Evolutionary conservation across 1,140 invertebrate genomes (phyloP), one percentile per base, ranked within the genome.

Genomic region (Hylaeus anthracinus): DNA sequence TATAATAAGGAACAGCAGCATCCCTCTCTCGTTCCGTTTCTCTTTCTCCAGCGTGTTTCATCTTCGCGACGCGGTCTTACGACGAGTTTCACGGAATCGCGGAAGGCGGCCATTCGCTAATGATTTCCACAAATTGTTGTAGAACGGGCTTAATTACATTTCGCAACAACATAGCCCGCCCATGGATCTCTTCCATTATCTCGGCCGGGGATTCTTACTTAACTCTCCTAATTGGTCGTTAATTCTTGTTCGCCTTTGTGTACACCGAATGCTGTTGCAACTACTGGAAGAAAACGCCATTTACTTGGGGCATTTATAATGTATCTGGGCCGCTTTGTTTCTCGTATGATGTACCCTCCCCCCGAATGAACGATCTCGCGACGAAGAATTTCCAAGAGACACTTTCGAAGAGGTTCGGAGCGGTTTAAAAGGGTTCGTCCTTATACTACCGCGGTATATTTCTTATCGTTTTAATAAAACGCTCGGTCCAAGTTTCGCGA

Each of bases 61-160:
- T 79, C 70, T 63, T 9, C 41, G 53, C 5, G 26, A 58, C 15
- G 6, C 39, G 5, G 41, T 39, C 58, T 55, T 41, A 48, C 71
- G 64, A 53, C 61, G 48, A 76, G 65, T 53, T 71, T 48, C 78
- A 70, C 56, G 53, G 60, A 72, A 64, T 74, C 73, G 70, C 56
- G 60, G 65, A 26, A 64, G 45, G 4, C 73, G 55, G 43, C 8
- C 53, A 65, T 70, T 60, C 76, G 75, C 72, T 85, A 85, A 83
- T 75, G 75, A 80, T 82, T 85, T 85, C 71, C 60, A 77, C 81
- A 83, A 83, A 85, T 83, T 78, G 65, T 81, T 83, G 70, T 75
- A 66, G 51, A 76, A 39, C 53, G 48, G 63, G 45, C 48, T 61
- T 79, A 83, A 83, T 83, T 83, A 80, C 77, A 80, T 83, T 74